A percentile compares a stretch with the other conserved stretches of the same genome.
These are phyloP conservation scores for Slavum lentiscoides DNA, from an alignment of 2,888 invertebrate species.

Conservation along the genomic window DNA sequence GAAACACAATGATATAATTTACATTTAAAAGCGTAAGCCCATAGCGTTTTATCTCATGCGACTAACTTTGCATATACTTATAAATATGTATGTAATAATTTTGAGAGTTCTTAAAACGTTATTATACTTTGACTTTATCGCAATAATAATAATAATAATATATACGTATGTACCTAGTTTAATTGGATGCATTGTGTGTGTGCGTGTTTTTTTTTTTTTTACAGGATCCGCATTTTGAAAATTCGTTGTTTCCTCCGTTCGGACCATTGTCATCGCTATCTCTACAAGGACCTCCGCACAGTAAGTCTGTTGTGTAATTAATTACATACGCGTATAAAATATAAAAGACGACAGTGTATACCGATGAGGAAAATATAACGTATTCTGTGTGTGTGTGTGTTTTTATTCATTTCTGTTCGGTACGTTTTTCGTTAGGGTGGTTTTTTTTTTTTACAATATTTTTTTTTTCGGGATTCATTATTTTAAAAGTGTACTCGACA, in stretches of 20 bases:
- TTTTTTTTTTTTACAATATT: background rate
- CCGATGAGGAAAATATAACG: background rate
- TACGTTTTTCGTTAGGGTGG: background rate
- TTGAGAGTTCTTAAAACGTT: background rate
- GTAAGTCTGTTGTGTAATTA: conserved; percentile 57
- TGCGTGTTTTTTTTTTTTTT: conserved; percentile 55
- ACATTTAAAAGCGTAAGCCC: too few relatives aligned
- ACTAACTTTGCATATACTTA: too few relatives aligned
- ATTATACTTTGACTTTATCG: background rate
- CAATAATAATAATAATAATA: background rate
- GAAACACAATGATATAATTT: too few relatives aligned
- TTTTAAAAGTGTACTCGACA: too few relatives aligned
- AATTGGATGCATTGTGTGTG: background rate
- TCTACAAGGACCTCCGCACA: conserved; percentile 79
- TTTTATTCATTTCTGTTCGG: conserved; percentile 2
- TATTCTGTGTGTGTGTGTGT: too few relatives aligned
- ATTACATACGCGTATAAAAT: conserved; percentile 6
- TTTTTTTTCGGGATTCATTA: too few relatives aligned
- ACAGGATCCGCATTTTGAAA: conserved; percentile 60
- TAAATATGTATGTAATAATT: background rate
- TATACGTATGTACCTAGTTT: background rate
- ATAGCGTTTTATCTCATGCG: too few relatives aligned
- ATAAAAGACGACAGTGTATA: background rate
- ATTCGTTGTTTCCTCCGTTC: conserved; percentile 64
- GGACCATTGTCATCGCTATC: conserved; percentile 72